phyloP scores from a whole-genome alignment of 1,140 invertebrate genomes.

The Apis mellifera region Amel_HAv3.1 CM009940.2:932001-932500 shows the following conservation, averaged over 20 bases:
- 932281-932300: neutral
- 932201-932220: too few relatives aligned
- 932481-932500: conserved; percentile 54
- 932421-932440: conserved; percentile 56
- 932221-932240: too few relatives aligned
- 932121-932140: too few relatives aligned
- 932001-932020: too few relatives aligned
- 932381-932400: conserved; percentile 20
- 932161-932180: too few relatives aligned
- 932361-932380: neutral
- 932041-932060: too few relatives aligned
- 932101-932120: too few relatives aligned
- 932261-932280: neutral
- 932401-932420: conserved; percentile 33
- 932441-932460: conserved; percentile 61
- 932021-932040: too few relatives aligned
- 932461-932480: conserved; percentile 63
- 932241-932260: neutral
- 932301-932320: neutral
- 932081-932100: too few relatives aligned
- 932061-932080: too few relatives aligned
- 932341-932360: neutral
- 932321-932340: neutral
- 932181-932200: too few relatives aligned
- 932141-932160: too few relatives aligned